These are phyloP conservation scores for Ctenosaura bakeri DNA, from an alignment of 2,797 vertebrate genomes.

Conservation along the genomic window DNA sequence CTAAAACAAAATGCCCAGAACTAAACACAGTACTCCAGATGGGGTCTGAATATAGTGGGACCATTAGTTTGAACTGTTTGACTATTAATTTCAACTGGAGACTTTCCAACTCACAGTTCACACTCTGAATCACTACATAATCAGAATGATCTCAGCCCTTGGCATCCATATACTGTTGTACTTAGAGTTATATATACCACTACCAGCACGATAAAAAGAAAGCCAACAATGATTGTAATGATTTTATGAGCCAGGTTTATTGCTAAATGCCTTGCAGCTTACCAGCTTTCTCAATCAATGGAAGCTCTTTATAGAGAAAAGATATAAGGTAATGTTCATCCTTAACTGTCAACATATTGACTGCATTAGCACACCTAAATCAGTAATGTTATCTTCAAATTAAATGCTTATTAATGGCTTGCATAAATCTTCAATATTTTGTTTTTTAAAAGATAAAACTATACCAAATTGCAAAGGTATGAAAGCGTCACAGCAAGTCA, in stretches of 20 bases:
- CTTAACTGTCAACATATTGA: conserved; percentile 62
- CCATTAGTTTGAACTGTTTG: not conserved
- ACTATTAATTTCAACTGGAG: not conserved
- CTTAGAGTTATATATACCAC: conserved; percentile 60
- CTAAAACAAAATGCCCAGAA: no score
- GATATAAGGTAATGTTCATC: conserved; percentile 52
- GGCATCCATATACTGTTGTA: not conserved
- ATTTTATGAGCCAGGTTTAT: conserved; percentile 36
- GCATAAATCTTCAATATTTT: conserved; percentile 71
- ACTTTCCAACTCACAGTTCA: not conserved
- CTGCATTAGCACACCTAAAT: conserved; percentile 68
- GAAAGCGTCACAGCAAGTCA: conserved; percentile 71
- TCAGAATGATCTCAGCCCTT: conserved; percentile 55
- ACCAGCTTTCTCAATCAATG: conserved; percentile 58
- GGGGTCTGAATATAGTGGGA: not conserved
- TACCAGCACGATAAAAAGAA: conserved; percentile 48
- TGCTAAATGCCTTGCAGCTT: conserved; percentile 57
- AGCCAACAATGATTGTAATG: conserved; percentile 45
- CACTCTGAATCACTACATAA: not conserved
- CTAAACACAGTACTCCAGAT: no score
- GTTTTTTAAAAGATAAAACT: conserved; percentile 28
- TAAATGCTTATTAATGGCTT: conserved; percentile 79
- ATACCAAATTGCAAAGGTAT: conserved; percentile 69
- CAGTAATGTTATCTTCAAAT: conserved; percentile 67
- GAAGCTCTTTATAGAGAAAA: not conserved